Evolutionary conservation across 2,797 vertebrate genomes (phyloP), one percentile per base, ranked within the genome.

Genomic region (Pangasius djambal): DNA sequence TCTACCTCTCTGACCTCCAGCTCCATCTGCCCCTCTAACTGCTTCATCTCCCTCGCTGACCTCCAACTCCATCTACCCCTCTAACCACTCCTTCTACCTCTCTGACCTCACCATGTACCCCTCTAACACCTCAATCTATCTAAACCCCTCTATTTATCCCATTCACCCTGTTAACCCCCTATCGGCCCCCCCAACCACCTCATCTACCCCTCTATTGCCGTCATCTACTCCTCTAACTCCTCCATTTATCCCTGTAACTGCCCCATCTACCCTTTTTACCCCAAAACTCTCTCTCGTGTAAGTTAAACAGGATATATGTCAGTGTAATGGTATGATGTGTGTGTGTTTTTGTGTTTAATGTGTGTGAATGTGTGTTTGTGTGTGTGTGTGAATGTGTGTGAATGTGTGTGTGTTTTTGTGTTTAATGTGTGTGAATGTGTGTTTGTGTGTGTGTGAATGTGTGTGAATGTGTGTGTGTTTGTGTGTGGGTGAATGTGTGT

Each of bases 401-500:
- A 15, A 16, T 93, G 63, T 92, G 83, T 90, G 37, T 55, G 20
- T 70, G 69, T n/a, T n/a, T n/a, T n/a, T n/a, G n/a, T n/a, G n/a
- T n/a, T n/a, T n/a, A n/a, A n/a, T 44, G 40, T 6, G 1, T 37
- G 2, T 37, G 37, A n/a, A n/a, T 37, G 34, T 40, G 34, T 44
- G 37, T 48, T 20, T 86, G 10, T 79, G 48, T 74, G 7, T 44
- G 28, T 57, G 7, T 69, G 28, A n/a, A n/a, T 75, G 6, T 92
- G 44, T 90, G 88, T 70, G 74, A n/a, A n/a, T 87, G 0, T 4
- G 16, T 70, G 22, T 74, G 37, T 90, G 52, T 91, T 67, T 93
- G 63, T 92, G 83, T 90, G 31, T 92, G n/a, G n/a, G 52, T 91
- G 70, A 15, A 16, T 93, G 63, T 92, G 83, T 72, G 18, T 40